Base-by-base conservation (phyloP, 2,888 invertebrate genomes). In the Ichneumoninae sp. region DNA sequence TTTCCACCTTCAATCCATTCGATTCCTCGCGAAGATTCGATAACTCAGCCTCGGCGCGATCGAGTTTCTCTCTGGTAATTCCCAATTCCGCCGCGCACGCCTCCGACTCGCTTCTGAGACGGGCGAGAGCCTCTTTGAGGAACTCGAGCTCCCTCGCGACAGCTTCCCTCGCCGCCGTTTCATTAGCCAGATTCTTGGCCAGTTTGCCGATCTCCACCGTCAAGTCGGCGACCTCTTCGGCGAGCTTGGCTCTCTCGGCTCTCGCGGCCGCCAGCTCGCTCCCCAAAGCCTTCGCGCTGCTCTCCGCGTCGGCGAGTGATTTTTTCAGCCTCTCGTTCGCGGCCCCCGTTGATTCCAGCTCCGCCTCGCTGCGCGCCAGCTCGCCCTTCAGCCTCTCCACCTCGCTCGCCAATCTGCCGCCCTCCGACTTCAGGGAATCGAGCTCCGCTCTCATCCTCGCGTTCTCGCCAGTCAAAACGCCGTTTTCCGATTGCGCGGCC, bases 61-160 rank as follows among this genome's bases (percentile, higher is more conserved):
- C 75, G 19, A 84, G 72, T 26, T 88, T 88, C 1, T 71, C 72
- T 13, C 5, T 52, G 47, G 88, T 57, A 36, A 50, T 62, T n/a
- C 83, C 87, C 52, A 84, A 85, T 77, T 89, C 87, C 36, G 57
- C 62, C 33, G 88, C 87, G 7, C 78, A 47, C 10, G 86, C 85
- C 5, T 86, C 86, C 75, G 87, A 62, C 70, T 82, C 81, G 1
- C 74, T 86, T 60, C 75, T 89, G 36, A 87, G 68, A 62, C 74
- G 86, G 10, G 77, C 77, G 33, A 90, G 82, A 54, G 89, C 87
- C n/a, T 66, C 68, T 62, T 86, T 88, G 10, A 86, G 62, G 13
- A 82, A 72, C 1, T 85, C 75, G 54, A 85, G 50, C 78, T 89
- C 90, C 13, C 81, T 86, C 40, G 77, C 5, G 1, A 66, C 60